These are phyloP conservation scores for Pteruthius melanotis DNA, from an alignment of 2,113 vertebrate species.

Conservation along the genomic window DNA sequence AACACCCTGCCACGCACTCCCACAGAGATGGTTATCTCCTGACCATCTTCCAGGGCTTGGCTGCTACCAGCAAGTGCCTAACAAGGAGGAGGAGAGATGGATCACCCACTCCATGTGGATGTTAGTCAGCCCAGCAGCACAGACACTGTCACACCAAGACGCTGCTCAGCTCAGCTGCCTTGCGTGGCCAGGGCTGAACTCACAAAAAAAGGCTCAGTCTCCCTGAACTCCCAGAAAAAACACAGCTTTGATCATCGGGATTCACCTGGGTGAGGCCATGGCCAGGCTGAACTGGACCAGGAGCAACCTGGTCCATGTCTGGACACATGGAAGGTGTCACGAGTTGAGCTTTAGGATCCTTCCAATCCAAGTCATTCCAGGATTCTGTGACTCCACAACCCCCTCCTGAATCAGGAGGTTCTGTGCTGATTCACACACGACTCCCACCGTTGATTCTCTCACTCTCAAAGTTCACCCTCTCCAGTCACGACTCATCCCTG, in stretches of 20 bases:
- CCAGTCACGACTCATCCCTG: not conserved
- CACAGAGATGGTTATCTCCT: not conserved
- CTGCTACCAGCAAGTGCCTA: not conserved
- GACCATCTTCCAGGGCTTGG: not conserved
- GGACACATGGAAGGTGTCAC: not conserved
- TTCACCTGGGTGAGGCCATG: not conserved
- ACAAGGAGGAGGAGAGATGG: not conserved
- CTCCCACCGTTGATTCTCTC: not conserved
- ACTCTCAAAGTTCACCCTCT: not conserved
- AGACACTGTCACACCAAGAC: not conserved
- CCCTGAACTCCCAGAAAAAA: not conserved
- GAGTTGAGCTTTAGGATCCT: not conserved
- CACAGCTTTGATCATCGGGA: not conserved
- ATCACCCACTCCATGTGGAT: not conserved
- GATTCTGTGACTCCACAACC: not conserved
- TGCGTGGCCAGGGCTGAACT: accelerated
- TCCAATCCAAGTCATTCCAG: not conserved
- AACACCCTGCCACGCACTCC: not conserved
- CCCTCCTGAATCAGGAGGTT: not conserved
- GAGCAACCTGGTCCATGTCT: not conserved
- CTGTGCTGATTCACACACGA: not conserved
- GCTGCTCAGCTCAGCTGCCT: not conserved
- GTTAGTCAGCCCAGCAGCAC: not conserved
- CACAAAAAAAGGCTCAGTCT: not conserved
- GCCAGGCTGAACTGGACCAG: not conserved